Base-by-base conservation (phyloP, 2,797 vertebrate genomes). In the Epinephelus awoara region DNA sequence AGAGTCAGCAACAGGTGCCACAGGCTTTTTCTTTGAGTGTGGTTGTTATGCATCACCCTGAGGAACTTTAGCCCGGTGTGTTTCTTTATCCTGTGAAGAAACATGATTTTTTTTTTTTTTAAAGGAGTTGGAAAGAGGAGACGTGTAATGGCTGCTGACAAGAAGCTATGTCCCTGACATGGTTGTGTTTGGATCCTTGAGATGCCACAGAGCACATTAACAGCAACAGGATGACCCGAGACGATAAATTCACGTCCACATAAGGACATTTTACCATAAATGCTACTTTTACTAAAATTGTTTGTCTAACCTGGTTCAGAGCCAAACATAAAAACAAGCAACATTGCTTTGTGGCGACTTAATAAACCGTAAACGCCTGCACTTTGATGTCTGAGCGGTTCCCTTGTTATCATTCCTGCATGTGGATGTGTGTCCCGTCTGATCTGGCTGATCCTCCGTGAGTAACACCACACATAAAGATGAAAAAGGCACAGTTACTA, bases 1-100 rank as follows among this genome's bases (percentile, higher is more conserved):
- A 74, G 65, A 79, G 52, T 69, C 61, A 65, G 80, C 80, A 89
- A 91, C 89, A 93, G 87, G 92, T 92, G 94, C 84, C 68, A 55
- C 34, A n/a, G 72, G 69, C 67, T 58, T 40, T 81, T 40, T 81
- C 70, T 82, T 58, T 67, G 70, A 59, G 51, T 3, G 25, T 21
- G 50, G n/a, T 74, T 84, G 79, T 80, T 80, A 77, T 62, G 68
- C 21, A 83, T 87, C 51, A 50, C 38, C 34, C 67, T 21, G 2
- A 40, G 56, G 61, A 88, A 63, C 76, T 59, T 75, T 75, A 69
- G 54, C 44, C 51, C 49, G 14, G 4, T 44, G 46, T 67, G 57
- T 69, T 84, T 83, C 27, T 79, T 42, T 23, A 27, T 52, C 44
- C 21, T 68, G 51, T 52, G 21, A 68, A 77, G 59, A 66, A 83